These are phyloP conservation scores for Carollia perspicillata DNA, from an alignment of 2,113 vertebrate genomes.

Conservation along the genomic window DNA sequence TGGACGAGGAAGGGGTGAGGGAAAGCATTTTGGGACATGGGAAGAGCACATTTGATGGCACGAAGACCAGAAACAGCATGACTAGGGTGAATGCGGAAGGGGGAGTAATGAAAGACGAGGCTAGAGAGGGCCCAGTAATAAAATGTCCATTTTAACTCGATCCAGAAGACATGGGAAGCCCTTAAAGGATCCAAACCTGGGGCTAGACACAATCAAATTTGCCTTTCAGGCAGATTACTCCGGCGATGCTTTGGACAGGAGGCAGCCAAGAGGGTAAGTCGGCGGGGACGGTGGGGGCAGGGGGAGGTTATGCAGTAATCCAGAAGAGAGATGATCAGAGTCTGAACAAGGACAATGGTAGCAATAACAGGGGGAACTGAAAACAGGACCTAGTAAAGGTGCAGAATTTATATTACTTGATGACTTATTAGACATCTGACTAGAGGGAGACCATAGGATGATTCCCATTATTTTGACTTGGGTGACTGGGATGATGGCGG, in stretches of 20 bases:
- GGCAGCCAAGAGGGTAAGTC: background rate
- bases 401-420: background rate
- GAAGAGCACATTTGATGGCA: background rate
- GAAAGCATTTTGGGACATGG: background rate
- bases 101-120: background rate
- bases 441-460: background rate
- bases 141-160: background rate
- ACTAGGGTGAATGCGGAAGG: background rate
- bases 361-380: background rate
- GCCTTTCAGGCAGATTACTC: conserved; percentile 20
- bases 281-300: background rate
- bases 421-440: background rate
- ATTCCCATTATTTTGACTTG: background rate
- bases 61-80: background rate
- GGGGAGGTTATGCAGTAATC: background rate
- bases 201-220: background rate
- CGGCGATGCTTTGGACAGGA: background rate
- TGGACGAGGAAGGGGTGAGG: background rate
- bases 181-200: background rate
- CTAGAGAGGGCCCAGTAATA: background rate
- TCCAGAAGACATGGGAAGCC: background rate
- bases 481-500: background rate
- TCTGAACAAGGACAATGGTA: background rate
- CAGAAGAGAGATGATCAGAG: background rate
- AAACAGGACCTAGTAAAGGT: background rate